phyloP scores from a whole-genome alignment of 2,113 vertebrate species.

The Cricetomys ansorgei region DNA sequence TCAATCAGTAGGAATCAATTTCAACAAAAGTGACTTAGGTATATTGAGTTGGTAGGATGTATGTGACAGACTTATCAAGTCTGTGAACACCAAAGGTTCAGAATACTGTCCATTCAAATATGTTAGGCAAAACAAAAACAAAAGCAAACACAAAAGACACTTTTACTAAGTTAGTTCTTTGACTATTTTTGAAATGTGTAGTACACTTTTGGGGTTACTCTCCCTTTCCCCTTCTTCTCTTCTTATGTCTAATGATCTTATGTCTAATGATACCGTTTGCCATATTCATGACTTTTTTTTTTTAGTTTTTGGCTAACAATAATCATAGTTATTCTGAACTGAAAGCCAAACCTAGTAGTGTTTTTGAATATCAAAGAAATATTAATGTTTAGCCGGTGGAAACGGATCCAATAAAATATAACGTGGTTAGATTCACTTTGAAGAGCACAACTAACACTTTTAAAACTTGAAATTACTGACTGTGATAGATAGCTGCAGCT shows the following conservation, averaged over 20 bases:
- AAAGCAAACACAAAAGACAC: not conserved
- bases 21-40: not conserved
- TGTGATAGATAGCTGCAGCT: not conserved
- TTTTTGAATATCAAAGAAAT: not conserved
- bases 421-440: not conserved
- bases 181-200: not conserved
- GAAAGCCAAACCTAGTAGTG: not conserved
- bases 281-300: not conserved
- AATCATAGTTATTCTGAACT: not conserved
- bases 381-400: not conserved
- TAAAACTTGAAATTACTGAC: not conserved
- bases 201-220: too few species aligned
- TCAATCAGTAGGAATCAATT: not conserved
- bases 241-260: too few species aligned
- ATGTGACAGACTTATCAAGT: not conserved
- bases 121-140: not conserved
- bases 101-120: not conserved
- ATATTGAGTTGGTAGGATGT: not conserved
- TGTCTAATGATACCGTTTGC: too few species aligned
- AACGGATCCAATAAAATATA: not conserved
- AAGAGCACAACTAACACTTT: not conserved
- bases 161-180: not conserved
- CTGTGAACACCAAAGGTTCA: not conserved
- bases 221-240: not conserved
- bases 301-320: not conserved